Conservation (phyloP, 2,888 invertebrate species). For the Idaea straminata region DNA sequence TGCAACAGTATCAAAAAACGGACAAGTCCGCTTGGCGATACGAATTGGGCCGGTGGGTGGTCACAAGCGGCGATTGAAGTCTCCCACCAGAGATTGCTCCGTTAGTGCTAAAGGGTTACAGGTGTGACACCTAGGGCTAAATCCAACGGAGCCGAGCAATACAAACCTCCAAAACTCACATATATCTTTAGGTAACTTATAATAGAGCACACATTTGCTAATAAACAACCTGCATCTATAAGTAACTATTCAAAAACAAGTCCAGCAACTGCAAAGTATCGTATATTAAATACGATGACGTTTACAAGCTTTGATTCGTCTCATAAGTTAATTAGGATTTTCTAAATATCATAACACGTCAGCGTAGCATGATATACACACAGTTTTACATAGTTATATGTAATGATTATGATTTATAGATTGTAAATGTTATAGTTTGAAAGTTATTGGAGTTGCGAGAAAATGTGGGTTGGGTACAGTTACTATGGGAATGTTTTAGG, state of each 20-base stretch:
- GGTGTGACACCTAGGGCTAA: too few species aligned
- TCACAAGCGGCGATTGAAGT: too few species aligned
- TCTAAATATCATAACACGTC: constrained; percentile 31
- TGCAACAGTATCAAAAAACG: too few species aligned
- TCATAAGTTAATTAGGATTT: constrained; percentile 32
- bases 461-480: not conserved
- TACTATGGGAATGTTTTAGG: not conserved
- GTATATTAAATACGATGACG: not conserved
- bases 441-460: not conserved
- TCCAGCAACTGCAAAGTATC: not conserved
- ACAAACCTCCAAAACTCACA: too few species aligned
- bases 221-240: not conserved
- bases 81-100: too few species aligned
- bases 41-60: too few species aligned
- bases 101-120: too few species aligned
- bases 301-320: constrained; percentile 12
- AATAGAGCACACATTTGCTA: not conserved
- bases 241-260: not conserved
- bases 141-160: too few species aligned
- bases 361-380: constrained; percentile 17
- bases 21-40: too few species aligned
- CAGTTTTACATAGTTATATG: constrained; percentile 20
- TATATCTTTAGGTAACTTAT: too few species aligned
- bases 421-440: constrained; percentile 4
- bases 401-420: constrained; percentile 19